Evolutionary conservation across 2,888 invertebrate genomes (phyloP), one percentile per base, ranked within the genome.

Genomic region (Pherbina coryleti): DNA sequence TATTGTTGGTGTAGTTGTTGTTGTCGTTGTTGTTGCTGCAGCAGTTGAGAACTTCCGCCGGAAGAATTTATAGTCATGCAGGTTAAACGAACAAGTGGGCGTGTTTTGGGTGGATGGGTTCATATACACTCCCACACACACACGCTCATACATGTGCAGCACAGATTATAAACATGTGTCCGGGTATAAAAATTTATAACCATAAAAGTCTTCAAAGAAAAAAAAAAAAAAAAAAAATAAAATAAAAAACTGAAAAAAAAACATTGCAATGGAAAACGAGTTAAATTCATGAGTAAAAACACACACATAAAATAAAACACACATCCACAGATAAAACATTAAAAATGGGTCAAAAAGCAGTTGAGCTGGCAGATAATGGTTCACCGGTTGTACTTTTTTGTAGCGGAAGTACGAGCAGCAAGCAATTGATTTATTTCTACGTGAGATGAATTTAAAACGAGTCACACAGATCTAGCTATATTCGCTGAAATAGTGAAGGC

Each of bases 101-200:
- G 55, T 55, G 86, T 84, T 84, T 84, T 84, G 84, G 84, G 86
- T 84, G 84, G 83, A 83, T 85, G 79, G 80, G n/a, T 22, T 3
- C 25, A 25, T 49, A 25, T 49, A n/a, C 22, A 37, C 28, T 22
- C 22, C 37, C 22, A 73, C 37, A 37, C 60, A 60, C 60, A 37
- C 60, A 60, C 28, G 31, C 22, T 31, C n/a, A 49, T 34, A 70
- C 25, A 70, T 70, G 51, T 53, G 55, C 57, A 72, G 37, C 28
- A 25, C 84, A 86, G 86, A 86, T 85, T 86, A 86, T 85, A 85
- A 85, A 83, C 85, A 86, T 85, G 85, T 85, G 85, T 85, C 86
- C 85, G 86, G 84, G 74, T 51, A 80, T 79, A 80, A 83, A 85
- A 87, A 86, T 87, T 85, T 87, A 86, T 86, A 86, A 85, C 87